Conservation (phyloP, 1,140 invertebrate species). For the Zaprionus vittiger region DNA sequence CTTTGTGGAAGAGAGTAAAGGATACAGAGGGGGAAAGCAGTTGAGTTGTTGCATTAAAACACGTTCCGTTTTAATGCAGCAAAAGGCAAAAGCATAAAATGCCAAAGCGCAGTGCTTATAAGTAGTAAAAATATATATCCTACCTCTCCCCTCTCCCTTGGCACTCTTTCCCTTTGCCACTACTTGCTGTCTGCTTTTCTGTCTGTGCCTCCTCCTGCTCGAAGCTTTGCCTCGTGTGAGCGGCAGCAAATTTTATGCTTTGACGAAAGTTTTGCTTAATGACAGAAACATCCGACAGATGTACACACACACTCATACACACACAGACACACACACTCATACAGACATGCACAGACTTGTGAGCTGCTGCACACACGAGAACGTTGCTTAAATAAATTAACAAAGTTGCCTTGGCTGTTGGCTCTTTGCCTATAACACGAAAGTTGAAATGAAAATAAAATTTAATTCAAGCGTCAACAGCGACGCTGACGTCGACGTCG, state of each 20-base stretch:
- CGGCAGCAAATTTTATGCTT: conserved; percentile 62
- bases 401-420: conserved; percentile 64
- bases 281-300: conserved; percentile 65
- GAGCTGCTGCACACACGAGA: conserved; percentile 31
- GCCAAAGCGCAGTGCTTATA: conserved; percentile 52
- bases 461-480: conserved; percentile 59
- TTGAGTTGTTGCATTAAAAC: conserved; percentile 41
- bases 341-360: background rate
- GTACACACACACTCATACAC: conserved; percentile 29
- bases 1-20: conserved; percentile 15
- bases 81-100: conserved; percentile 58
- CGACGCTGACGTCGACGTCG: background rate
- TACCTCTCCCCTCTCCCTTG: background rate
- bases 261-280: conserved; percentile 69
- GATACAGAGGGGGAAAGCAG: background rate
- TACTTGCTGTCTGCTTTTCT: background rate
- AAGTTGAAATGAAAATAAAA: conserved; percentile 70
- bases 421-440: conserved; percentile 64
- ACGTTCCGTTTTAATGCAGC: conserved; percentile 55
- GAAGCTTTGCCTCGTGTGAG: conserved; percentile 27
- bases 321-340: background rate
- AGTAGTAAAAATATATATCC: conserved; percentile 50
- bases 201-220: background rate
- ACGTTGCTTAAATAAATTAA: conserved; percentile 67
- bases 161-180: background rate